Percentiles rank a stretch among this genome's conserved stretches.
These are phyloP conservation scores for Ischnus inquisitorius DNA, from an alignment of 2,888 invertebrate genomes.

Conservation along the genomic window DNA sequence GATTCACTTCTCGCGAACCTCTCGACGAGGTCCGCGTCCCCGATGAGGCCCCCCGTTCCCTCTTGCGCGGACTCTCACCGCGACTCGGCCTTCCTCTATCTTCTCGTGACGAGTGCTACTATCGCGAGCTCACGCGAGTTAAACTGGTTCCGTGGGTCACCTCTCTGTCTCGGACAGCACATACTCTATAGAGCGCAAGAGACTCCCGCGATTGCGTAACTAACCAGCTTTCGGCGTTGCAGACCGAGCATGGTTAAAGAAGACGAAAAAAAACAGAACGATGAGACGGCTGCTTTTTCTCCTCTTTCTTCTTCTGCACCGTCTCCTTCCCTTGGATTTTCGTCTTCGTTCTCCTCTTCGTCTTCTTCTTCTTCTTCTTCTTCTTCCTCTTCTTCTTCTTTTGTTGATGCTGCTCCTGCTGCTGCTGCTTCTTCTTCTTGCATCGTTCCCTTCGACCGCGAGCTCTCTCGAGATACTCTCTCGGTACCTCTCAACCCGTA, in stretches of 20 bases:
- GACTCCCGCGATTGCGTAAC: slow-evolving; percentile 69
- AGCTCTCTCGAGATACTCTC: slow-evolving; percentile 31
- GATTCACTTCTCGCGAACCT: slow-evolving; percentile 75
- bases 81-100: slow-evolving; percentile 68
- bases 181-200: slow-evolving; percentile 43
- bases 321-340: slow-evolving; percentile 19
- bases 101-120: slow-evolving; percentile 53
- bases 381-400: slow-evolving; percentile 28
- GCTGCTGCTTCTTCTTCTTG: slow-evolving; percentile 35
- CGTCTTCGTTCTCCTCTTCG: background rate
- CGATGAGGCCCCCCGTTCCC: slow-evolving; percentile 39
- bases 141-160: slow-evolving; percentile 67
- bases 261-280: slow-evolving; percentile 14
- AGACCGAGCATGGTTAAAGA: slow-evolving; percentile 20
- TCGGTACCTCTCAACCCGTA: slow-evolving; percentile 36
- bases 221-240: slow-evolving; percentile 70
- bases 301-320: slow-evolving; percentile 37
- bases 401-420: slow-evolving; percentile 29
- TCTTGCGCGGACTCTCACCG: slow-evolving; percentile 39
- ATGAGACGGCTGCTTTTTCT: slow-evolving; percentile 51
- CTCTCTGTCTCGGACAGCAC: slow-evolving; percentile 50
- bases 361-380: slow-evolving; percentile 41
- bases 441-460: slow-evolving; percentile 59
- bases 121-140: slow-evolving; percentile 46
- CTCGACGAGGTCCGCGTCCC: slow-evolving; percentile 34